phyloP scores from a whole-genome alignment of 2,797 vertebrate genomes.

The Lophotriccus pileatus region DNA sequence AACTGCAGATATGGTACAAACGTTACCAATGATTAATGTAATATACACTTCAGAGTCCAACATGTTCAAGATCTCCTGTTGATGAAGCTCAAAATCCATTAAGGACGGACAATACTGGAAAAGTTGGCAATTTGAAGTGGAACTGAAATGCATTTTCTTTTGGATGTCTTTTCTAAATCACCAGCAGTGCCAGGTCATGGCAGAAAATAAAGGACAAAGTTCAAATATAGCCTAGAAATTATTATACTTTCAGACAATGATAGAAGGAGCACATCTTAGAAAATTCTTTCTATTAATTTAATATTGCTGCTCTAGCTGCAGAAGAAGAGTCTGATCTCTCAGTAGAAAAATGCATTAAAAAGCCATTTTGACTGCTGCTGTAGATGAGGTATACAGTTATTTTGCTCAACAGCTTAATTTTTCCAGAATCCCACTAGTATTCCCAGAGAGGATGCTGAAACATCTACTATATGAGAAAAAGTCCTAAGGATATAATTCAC shows the following conservation, averaged over 20 bases:
- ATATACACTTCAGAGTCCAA: background rate
- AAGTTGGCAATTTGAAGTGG: background rate
- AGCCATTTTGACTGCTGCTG: background rate
- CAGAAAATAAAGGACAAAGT: background rate
- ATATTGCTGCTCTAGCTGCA: background rate
- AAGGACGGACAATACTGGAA: background rate
- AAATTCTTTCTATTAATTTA: background rate
- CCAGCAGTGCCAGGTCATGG: background rate
- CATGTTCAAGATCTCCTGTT: background rate
- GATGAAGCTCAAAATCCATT: background rate
- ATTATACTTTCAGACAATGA: background rate
- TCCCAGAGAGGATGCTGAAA: background rate
- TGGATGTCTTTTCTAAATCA: background rate
- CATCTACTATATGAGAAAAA: background rate
- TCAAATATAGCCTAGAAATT: background rate
- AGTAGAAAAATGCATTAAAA: background rate
- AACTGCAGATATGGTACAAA: background rate
- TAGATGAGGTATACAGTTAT: background rate
- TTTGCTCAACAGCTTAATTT: background rate
- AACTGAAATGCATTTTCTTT: constrained; percentile 27
- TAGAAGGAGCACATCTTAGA: background rate
- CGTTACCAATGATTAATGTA: background rate
- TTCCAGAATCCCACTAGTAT: background rate
- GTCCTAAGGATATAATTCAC: background rate
- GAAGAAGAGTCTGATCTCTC: background rate